Percentiles rank a stretch among this genome's conserved stretches.
Conservation (phyloP, 1,140 invertebrate species). For the Cepaea nemoralis region DNA sequence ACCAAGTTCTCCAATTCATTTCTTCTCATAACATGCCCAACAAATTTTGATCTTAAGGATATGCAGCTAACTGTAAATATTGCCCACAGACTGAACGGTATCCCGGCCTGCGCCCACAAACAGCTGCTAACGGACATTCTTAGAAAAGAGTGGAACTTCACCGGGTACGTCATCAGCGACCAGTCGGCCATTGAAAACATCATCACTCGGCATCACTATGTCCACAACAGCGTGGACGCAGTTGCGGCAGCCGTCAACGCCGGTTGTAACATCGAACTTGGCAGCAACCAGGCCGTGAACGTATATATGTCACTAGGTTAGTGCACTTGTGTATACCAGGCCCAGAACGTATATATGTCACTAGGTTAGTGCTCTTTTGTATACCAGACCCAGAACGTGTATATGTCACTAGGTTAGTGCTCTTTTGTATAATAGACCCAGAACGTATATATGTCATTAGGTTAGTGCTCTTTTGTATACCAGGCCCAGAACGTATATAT, state of each 20-base stretch:
- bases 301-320: slow-evolving; percentile 51
- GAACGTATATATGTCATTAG: no score
- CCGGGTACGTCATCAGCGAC: slow-evolving; percentile 60
- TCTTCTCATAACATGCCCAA: no score
- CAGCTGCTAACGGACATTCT: slow-evolving; percentile 64
- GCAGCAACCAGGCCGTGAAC: slow-evolving; percentile 40
- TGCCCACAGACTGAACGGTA: slow-evolving; percentile 63
- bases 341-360: no score
- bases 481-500: no score
- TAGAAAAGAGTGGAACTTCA: slow-evolving; percentile 55
- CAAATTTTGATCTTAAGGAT: no score
- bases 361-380: no score
- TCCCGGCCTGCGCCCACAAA: slow-evolving; percentile 68
- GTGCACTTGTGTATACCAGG: background rate
- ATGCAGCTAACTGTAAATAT: no score
- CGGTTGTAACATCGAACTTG: slow-evolving; percentile 63
- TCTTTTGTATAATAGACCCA: no score
- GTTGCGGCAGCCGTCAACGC: slow-evolving; percentile 62
- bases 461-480: no score
- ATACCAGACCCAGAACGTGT: no score
- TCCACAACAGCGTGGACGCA: slow-evolving; percentile 54
- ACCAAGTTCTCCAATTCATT: no score
- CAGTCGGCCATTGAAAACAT: slow-evolving; percentile 65
- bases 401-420: no score
- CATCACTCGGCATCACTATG: slow-evolving; percentile 56